Base-by-base conservation (phyloP, 2,888 invertebrate genomes). In the Baronia brevicornis region DNA sequence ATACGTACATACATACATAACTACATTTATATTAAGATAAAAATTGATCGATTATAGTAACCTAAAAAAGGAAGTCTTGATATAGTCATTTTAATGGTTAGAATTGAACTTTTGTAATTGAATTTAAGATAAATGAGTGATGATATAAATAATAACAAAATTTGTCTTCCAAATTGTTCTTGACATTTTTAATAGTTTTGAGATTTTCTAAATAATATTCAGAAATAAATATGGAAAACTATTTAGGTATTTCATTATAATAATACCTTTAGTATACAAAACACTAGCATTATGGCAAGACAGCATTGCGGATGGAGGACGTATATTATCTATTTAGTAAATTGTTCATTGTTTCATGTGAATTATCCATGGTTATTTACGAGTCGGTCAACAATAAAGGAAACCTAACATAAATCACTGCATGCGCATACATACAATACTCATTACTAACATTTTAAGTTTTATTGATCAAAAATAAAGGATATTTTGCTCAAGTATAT, bases 221-320 rank as follows among this genome's bases (percentile, higher is more conserved):
- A n/a, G 34, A 30, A 39, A 33, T 33, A 36, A 38, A 36, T 30
- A 33, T 13, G 28, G 27, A 34, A 38, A 22, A 18, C 26, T 38
- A 35, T 29, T 51, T 52, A 65, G 72, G 70, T 68, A 70, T 54
- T 42, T 36, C 28, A 36, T 12, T 28, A 38, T 50, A 56, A 48
- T 46, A 57, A 66, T 70, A 74, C 67, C 66, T 71, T 67, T 54
- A 66, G 59, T 60, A 72, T 75, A 75, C 63, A 61, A 67, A 71
- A 74, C 60, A 70, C 78, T 78, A 78, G 71, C 60, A 66, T 64
- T 75, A 80, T 84, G 84, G 84, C 84, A 84, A 84, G 82, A 82
- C 78, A 77, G 72, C 74, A 73, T 69, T 72, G 77, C 64, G 61
- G 69, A 75, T 78, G 80, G 75, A 78, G 77, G 77, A 77, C 77